Evolutionary conservation across 1,140 invertebrate genomes (phyloP), one percentile per base, ranked within the genome.

Genomic region (Drosophila repleta): DNA sequence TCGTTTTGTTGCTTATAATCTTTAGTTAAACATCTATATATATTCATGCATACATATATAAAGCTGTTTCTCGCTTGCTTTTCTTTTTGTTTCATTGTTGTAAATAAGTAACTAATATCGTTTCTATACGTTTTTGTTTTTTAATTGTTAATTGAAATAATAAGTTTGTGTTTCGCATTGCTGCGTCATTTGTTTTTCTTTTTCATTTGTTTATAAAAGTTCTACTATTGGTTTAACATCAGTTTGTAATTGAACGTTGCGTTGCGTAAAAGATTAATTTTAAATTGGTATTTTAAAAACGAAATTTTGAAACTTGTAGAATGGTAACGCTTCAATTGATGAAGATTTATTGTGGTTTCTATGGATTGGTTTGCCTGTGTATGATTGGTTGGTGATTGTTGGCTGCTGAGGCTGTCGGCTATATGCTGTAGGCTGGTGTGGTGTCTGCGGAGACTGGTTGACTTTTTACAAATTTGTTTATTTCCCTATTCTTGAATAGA

Each of bases 401-500:
- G 24, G 6, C 3, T 26, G 24, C 24, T 29, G 46, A 11, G 60
- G 45, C 4, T 48, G 26, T 46, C 39, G 35, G 41, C 29, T 46
- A n/a, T n/a, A n/a, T n/a, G n/a, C n/a, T n/a, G n/a, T n/a, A n/a
- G n/a, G n/a, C n/a, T n/a, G n/a, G n/a, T n/a, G n/a, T n/a, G 35
- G 24, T 35, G 45, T 51, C 41, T 17, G 10, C 4, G 48, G 48
- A 49, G 60, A 49, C 41, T 74, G 51, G 51, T 60, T 58, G 77
- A 75, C 78, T 85, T 87, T 85, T 64, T 85, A 85, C 82, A 85
- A 72, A 76, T 85, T 85, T 77, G 20, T 82, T 85, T 78, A 85
- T 76, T 85, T 85, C 83, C 82, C 82, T 85, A 85, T 39, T 87
- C 70, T 71, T 67, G 76, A 79, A 73, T 56, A 80, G 81, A 85